Evolutionary conservation across 2,888 invertebrate species (phyloP), one percentile per base, ranked within the genome.

Genomic region (Gisinianus flammeolus): DNA sequence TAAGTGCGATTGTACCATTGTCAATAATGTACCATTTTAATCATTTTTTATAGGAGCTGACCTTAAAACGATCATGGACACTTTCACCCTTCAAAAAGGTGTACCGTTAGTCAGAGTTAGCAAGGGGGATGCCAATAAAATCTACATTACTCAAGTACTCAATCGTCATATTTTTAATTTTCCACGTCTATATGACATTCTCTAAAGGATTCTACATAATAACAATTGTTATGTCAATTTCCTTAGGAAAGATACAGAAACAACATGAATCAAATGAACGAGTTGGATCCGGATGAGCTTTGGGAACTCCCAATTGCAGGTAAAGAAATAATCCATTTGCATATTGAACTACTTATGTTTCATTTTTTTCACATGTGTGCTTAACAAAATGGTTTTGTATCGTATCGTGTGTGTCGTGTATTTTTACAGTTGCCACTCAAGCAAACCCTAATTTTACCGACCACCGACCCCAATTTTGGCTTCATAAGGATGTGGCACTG

Each of bases 21-120:
- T 16, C 16, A 44, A 31, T 44, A 31, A 2, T 68, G 30, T 31
- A 31, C 3, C 16, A 24, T 33, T 19, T 67, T 67, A 10, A 28
- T n/a, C 19, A 67, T 67, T 16, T 67, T 31, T 67, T 58, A 10
- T 66, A 66, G 66, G 19, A 4, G 31, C 44, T 35, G n/a, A 35
- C 16, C 24, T 85, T 24, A 82, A 83, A 77, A 79, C 81, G 0
- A 81, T 85, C 22, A 83, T 85, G 83, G 82, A 85, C 69, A 83
- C 83, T 22, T 85, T 83, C 83, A 83, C 84, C 0, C 79, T 81
- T 8, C 82, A 83, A 70, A 68, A 80, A 12, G 82, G 83, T 19
- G 82, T 81, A 71, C 84, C 84, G 12, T 73, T 85, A 12, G 77
- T 85, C 24, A 75, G 82, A 2, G 83, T 85, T 3, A 77, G 79